Evolutionary conservation across 2,113 vertebrate genomes (phyloP), one percentile per base, ranked within the genome.

Genomic region (Pyrgilauda ruficollis): DNA sequence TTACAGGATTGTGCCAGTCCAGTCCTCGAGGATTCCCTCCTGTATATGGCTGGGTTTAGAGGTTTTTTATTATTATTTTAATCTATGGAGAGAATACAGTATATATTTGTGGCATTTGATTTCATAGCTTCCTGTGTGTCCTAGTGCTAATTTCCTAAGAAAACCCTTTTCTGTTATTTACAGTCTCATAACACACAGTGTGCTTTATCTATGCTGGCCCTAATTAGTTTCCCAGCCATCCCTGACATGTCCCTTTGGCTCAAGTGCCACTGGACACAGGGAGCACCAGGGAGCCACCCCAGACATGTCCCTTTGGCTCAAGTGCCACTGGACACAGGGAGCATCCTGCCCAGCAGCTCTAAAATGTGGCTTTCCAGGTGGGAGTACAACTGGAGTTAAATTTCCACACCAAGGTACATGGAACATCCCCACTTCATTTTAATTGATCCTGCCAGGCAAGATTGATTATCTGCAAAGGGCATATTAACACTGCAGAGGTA

Each of bases 1-100:
- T 94, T 94, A 80, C 91, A 96, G 88, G 95, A 95, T 95, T 94
- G 96, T 94, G 89, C 87, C 87, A 91, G 96, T 91, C 94, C 97
- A 95, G 93, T 94, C 96, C 96, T 90, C 1, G 70, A 95, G 94
- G 96, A 95, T 94, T 95, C 94, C 91, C 96, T 92, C 56, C 83
- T 79, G 82, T 47, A 30, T 83, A 31, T 16, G 41, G 47, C 50
- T 55, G 52, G 56, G 1, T 95, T 90, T 75, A 84, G 84, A 84
- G 63, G 12, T 2, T 27, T 70, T 94, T 96, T 96, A 95, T 95
- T 89, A 90, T 93, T 90, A 89, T 89, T 80, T 84, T 93, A 94
- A 96, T 93, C 96, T 94, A 52, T 30, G 76, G 59, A 64, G 82
- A 92, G 64, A 84, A 95, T 53, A 81, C 72, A 46, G 41, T 37